phyloP scores from a whole-genome alignment of 2,797 vertebrate genomes.

The Eleutherodactylus coqui region DNA sequence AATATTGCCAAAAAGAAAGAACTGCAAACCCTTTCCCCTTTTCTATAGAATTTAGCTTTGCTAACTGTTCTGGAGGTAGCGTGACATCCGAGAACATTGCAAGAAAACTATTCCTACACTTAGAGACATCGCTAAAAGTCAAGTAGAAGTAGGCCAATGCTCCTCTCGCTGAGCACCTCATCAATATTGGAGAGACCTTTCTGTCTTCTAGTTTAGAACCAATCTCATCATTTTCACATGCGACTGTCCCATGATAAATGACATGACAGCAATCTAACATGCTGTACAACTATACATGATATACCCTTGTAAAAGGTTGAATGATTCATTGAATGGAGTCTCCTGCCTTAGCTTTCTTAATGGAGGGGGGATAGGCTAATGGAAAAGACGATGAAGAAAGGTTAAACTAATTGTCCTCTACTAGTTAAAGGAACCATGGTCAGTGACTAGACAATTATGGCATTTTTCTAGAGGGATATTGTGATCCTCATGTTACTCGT shows the following conservation, averaged over 20 bases:
- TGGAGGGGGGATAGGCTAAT: background rate
- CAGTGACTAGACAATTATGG: background rate
- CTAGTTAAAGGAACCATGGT: background rate
- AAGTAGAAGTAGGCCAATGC: slow-evolving; percentile 49
- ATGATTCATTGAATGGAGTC: background rate
- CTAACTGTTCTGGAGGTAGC: background rate
- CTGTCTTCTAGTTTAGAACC: slow-evolving; percentile 52
- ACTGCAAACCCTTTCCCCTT: background rate
- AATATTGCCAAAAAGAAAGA: background rate
- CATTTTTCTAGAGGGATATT: background rate
- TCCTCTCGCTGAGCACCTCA: slow-evolving; percentile 52
- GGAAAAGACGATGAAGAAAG: background rate
- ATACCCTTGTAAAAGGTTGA: slow-evolving; percentile 43
- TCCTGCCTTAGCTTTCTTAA: slow-evolving; percentile 14
- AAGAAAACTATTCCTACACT: slow-evolving; percentile 39
- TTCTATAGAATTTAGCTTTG: background rate
- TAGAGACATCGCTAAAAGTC: slow-evolving; percentile 32
- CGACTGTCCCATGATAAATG: slow-evolving; percentile 55
- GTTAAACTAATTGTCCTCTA: background rate
- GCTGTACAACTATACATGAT: slow-evolving; percentile 15
- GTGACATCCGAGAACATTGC: background rate
- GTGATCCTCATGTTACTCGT: background rate
- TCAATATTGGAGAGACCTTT: slow-evolving; percentile 59
- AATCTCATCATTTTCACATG: slow-evolving; percentile 56
- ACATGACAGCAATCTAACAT: slow-evolving; percentile 30